Evolutionary conservation across 2,888 invertebrate species (phyloP), one percentile per base, ranked within the genome.

Genomic region (Agapostemon virescens): DNA sequence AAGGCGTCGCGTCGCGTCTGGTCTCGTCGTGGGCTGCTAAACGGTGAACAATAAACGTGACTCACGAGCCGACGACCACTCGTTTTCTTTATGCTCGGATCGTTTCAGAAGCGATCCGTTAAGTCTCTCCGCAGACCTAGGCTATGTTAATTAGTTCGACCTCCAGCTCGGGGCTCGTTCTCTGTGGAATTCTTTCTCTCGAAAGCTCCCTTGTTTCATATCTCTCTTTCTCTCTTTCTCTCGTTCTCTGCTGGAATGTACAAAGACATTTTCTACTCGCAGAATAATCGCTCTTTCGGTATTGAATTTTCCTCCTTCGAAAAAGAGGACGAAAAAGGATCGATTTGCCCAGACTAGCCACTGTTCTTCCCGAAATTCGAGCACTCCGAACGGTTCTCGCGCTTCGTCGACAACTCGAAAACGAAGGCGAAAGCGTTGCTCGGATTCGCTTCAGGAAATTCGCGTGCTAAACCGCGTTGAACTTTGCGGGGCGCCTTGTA

Each of bases 41-140:
- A 79, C 71, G 83, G 79, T 63, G 83, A 81, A 83, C 84, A 82
- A 84, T 79, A 83, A 81, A 77, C 80, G 77, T 86, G 83, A 86
- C 83, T 86, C 84, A 86, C 72, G 52, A 36, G 36, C 17, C 33
- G 75, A 61, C 74, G 75, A 61, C 74, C 49, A 26, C 30, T 63
- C 68, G 52, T 67, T 68, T 70, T 55, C 69, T 80, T 76, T 68
- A 77, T 69, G 69, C 30, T 33, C 45, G 78, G 45, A 72, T 58
- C 58, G 58, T 71, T 79, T 58, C 58, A 49, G 70, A 66, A 70
- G 70, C 77, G 61, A 77, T 67, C 77, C 42, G 63, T 45, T 36
- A n/a, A 26, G 42, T 2, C 42, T 30, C 61, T 42, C 5, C 20
- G 45, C 36, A n/a, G 30, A 11, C 70, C 17, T 63, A 42, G 67